These are phyloP conservation scores for Phylloscopus trochiloides DNA, from an alignment of 2,113 vertebrate species.

Conservation along the genomic window DNA sequence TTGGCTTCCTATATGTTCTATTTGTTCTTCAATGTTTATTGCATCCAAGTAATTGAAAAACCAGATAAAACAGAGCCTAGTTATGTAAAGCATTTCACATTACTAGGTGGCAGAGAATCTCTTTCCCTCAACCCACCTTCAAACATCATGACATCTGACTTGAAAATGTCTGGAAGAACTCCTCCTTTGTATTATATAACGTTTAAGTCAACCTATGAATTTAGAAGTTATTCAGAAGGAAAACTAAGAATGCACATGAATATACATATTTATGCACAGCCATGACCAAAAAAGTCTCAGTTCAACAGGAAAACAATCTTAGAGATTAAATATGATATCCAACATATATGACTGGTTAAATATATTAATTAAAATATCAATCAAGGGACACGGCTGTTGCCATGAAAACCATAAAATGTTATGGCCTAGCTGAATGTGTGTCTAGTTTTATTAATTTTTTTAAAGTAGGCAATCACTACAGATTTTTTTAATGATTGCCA, in stretches of 20 bases:
- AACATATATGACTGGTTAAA: background rate
- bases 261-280: background rate
- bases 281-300: background rate
- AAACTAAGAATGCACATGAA: background rate
- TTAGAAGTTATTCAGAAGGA: background rate
- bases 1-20: background rate
- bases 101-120: background rate
- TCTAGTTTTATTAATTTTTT: background rate
- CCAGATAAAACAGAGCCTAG: background rate
- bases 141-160: background rate
- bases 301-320: background rate
- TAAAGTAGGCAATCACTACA: background rate
- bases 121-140: background rate
- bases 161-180: background rate
- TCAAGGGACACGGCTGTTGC: background rate
- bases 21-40: background rate
- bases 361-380: background rate
- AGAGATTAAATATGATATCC: background rate
- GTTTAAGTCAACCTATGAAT: background rate
- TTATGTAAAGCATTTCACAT: background rate
- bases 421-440: background rate
- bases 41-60: background rate
- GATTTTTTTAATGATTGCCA: background rate
- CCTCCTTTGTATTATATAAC: background rate
- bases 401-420: background rate